Evolutionary conservation across 2,113 vertebrate species (phyloP).

Genomic region (Semnornis frantzii): DNA sequence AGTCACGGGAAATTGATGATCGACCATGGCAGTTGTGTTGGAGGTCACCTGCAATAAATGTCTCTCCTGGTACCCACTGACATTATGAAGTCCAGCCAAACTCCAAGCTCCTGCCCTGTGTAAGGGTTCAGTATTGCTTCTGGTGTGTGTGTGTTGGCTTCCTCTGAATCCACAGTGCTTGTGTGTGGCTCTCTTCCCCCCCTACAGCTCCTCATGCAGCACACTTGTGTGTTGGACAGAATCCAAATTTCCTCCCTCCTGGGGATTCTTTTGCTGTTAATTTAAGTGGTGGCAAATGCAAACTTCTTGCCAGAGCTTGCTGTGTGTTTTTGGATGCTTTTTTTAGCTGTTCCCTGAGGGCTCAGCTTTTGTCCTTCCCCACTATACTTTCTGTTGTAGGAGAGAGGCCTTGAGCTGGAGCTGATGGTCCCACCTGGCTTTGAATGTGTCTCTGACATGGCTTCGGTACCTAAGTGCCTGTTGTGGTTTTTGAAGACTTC

Average conservation of each 20-base stretch:
- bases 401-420: constrained; percentile 18
- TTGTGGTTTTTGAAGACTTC: neutral
- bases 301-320: constrained; percentile 69
- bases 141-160: neutral
- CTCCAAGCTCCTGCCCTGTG: neutral
- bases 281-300: constrained; percentile 63
- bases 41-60: neutral
- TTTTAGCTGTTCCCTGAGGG: constrained; percentile 59
- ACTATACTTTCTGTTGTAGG: neutral
- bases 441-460: neutral
- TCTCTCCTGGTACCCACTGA: fast-evolving
- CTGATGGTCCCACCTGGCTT: constrained; percentile 42
- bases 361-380: constrained; percentile 60
- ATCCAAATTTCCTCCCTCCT: constrained; percentile 62
- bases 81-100: neutral
- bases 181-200: constrained; percentile 7
- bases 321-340: constrained; percentile 62
- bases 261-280: constrained; percentile 65
- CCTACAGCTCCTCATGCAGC: constrained; percentile 1
- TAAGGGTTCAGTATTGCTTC: neutral
- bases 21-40: neutral
- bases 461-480: neutral
- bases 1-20: neutral
- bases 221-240: constrained; percentile 30
- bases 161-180: neutral